Evolutionary conservation across 2,797 vertebrate genomes (phyloP), one percentile per base, ranked within the genome.

Genomic region (Neopelma chrysocephalum): DNA sequence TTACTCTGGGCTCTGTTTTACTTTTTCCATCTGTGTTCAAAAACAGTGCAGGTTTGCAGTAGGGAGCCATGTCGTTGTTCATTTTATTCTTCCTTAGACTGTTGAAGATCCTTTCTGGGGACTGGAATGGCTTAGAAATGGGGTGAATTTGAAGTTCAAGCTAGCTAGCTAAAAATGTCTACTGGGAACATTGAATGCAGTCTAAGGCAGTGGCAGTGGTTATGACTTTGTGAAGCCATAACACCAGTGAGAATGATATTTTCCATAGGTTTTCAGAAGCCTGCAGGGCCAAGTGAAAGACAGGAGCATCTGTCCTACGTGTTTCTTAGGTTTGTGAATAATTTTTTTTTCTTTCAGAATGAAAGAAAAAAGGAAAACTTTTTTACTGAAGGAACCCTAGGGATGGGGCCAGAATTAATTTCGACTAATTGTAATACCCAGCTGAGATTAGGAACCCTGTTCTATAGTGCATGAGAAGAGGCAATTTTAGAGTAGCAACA

Each of bases 321-420:
- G 29, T 81, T 92, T 92, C 75, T 85, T 92, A 47, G 56, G 38
- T 78, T 71, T 89, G 40, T 75, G 82, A 85, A 62, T 83, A 65
- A 89, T 8, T 13, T 16, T 77, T 72, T 80, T 84, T 72, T 47
- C 65, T 72, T 90, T 90, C 60, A 76, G 75, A 90, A 79, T 73
- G 71, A 82, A 77, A 89, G 71, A 69, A 62, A 80, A 90, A 92
- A 64, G 51, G 60, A 65, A 45, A 86, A 78, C 38, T 81, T 64
- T 89, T 65, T 90, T 71, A 61, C 47, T 81, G 40, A 71, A 81
- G 86, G 84, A 91, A 91, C 72, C 79, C 87, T 68, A 85, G 66
- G 84, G 61, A 83, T 81, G 50, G 42, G 82, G 69, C 76, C 80
- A 95, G 93, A 96, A 96, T 94, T 94, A 93, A 90, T 90, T 96